Percentiles rank a stretch among this genome's conserved stretches.
These are phyloP conservation scores for Heliconius hortense DNA, from an alignment of 2,888 invertebrate genomes.

Conservation along the genomic window DNA sequence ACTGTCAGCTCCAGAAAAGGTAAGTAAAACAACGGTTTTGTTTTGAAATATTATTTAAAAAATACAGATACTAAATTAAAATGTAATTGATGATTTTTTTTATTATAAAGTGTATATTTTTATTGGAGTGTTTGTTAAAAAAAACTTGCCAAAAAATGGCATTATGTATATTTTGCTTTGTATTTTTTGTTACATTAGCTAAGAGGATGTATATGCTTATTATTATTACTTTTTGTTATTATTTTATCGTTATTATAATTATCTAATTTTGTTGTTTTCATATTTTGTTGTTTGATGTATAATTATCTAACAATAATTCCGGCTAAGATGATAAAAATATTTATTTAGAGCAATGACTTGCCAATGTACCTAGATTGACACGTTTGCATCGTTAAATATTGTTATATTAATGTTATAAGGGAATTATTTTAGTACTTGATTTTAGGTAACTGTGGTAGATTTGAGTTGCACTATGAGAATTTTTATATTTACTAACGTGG, in stretches of 20 bases:
- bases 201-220: not conserved
- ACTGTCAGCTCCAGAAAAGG: conserved; percentile 75
- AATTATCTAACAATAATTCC: conserved; percentile 1
- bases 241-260: not conserved
- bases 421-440: no score
- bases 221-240: not conserved
- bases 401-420: no score
- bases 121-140: not conserved
- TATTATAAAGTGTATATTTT: not conserved
- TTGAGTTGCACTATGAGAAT: no score
- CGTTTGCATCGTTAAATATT: not conserved
- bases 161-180: not conserved
- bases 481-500: no score
- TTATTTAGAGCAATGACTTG: conserved; percentile 13
- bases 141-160: not conserved
- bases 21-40: conserved; percentile 43
- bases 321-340: conserved; percentile 8
- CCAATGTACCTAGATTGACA: not conserved
- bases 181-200: not conserved
- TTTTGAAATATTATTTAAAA: not conserved
- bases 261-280: not conserved
- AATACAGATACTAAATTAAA: not conserved
- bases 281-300: not conserved
- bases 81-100: not conserved
- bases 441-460: no score